phyloP scores from a whole-genome alignment of 2,797 vertebrate species.

The Gymnothorax javanicus region DNA sequence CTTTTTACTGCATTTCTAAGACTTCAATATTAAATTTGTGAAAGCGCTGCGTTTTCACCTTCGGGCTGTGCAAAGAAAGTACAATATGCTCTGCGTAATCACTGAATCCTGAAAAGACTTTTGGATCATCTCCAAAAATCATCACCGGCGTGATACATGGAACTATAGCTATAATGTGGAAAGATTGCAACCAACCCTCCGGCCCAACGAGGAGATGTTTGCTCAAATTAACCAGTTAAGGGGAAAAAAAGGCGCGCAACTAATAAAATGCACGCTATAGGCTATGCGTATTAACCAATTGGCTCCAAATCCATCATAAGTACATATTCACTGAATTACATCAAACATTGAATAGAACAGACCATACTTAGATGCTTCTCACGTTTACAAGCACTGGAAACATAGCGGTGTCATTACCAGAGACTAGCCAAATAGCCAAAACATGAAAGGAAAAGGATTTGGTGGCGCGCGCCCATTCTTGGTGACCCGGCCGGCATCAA shows the following conservation, averaged over 20 bases:
- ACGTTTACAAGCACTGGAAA: not conserved
- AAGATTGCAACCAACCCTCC: not conserved
- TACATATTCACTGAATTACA: not conserved
- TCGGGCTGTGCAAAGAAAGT: not conserved
- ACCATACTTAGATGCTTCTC: not conserved
- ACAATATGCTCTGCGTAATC: not conserved
- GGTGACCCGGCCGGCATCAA: not conserved
- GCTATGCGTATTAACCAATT: not conserved
- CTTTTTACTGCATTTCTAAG: constrained; percentile 44
- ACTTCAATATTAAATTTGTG: not conserved
- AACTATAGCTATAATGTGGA: not conserved
- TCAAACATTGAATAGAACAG: not conserved
- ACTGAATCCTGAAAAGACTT: not conserved
- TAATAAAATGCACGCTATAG: not conserved
- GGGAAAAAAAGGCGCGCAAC: not conserved
- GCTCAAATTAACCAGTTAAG: not conserved
- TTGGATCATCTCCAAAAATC: not conserved
- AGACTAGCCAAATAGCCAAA: not conserved
- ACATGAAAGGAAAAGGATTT: constrained; percentile 1
- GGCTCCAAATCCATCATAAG: not conserved
- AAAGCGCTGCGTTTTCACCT: constrained; percentile 1
- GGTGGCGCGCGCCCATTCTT: not conserved
- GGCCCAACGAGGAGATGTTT: not conserved
- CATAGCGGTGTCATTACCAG: not conserved
- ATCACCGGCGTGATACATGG: not conserved